Conservation (phyloP, 2,797 vertebrate genomes). For the Sebastes diaconus region DNA sequence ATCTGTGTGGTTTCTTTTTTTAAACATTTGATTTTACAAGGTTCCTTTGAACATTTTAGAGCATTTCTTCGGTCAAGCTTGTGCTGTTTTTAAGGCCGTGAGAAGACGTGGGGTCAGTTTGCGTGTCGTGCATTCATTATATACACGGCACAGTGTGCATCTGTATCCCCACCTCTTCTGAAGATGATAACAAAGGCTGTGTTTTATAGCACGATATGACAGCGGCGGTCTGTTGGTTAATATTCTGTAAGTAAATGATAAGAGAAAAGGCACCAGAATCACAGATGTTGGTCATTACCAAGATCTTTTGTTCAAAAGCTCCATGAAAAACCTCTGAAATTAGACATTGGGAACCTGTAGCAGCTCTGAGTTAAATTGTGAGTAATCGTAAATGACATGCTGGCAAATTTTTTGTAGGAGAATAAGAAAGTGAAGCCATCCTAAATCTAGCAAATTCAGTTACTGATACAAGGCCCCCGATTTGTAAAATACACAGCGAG, state of each 20-base stretch:
- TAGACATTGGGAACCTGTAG: neutral
- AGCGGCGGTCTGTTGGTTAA: neutral
- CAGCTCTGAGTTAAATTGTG: neutral
- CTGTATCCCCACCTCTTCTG: neutral
- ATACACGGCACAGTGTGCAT: neutral
- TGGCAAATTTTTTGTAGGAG: neutral
- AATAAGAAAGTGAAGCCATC: neutral
- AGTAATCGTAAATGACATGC: neutral
- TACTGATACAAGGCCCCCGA: neutral
- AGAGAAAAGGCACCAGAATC: neutral
- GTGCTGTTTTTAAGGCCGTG: neutral
- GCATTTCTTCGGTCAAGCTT: neutral
- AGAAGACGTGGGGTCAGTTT: neutral
- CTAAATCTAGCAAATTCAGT: neutral
- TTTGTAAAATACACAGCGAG: constrained; percentile 8
- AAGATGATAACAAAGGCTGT: neutral
- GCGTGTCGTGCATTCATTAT: neutral
- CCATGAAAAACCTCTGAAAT: neutral
- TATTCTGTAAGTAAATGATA: neutral
- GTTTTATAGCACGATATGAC: neutral
- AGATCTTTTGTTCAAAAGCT: neutral
- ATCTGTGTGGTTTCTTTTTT: neutral
- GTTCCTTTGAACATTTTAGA: neutral
- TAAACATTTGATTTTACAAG: neutral
- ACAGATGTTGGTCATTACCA: neutral